Evolutionary conservation across 2,888 invertebrate species (phyloP).

Genomic region (Tenthredo amoena): DNA sequence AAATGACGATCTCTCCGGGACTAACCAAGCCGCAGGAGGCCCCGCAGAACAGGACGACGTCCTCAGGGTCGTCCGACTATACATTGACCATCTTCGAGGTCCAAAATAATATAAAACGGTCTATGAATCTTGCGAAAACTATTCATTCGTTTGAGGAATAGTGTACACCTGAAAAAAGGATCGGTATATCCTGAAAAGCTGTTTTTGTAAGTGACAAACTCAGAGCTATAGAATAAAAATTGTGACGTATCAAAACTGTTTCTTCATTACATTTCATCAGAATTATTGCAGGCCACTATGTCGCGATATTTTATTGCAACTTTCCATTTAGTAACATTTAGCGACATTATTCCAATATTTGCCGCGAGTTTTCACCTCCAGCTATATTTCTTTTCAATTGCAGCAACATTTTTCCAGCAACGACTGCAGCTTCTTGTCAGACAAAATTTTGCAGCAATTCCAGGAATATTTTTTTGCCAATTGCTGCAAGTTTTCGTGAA

Average conservation of each 20-base stretch:
- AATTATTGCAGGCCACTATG: neutral
- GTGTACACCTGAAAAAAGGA: neutral
- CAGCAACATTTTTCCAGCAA: neutral
- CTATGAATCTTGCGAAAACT: neutral
- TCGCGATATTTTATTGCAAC: neutral
- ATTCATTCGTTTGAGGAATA: neutral
- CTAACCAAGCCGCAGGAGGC: constrained; percentile 58
- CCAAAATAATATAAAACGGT: neutral
- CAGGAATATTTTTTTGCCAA: neutral
- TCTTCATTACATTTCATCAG: no score
- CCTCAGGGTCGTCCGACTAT: constrained; percentile 6
- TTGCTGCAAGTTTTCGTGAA: neutral
- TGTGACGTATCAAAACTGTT: neutral
- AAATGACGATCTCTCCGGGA: constrained; percentile 69
- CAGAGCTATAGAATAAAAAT: no score
- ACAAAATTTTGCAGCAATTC: neutral
- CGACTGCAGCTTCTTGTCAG: neutral
- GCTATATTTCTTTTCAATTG: neutral
- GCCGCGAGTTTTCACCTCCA: neutral
- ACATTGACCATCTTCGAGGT: constrained; percentile 38
- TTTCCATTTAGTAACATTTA: no score
- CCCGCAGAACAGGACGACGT: constrained; percentile 14
- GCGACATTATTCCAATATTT: no score
- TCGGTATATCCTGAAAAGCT: neutral
- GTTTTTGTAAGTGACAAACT: neutral